phyloP scores from a whole-genome alignment of 1,140 invertebrate genomes.

The Drosophila kepulauana region DNA sequence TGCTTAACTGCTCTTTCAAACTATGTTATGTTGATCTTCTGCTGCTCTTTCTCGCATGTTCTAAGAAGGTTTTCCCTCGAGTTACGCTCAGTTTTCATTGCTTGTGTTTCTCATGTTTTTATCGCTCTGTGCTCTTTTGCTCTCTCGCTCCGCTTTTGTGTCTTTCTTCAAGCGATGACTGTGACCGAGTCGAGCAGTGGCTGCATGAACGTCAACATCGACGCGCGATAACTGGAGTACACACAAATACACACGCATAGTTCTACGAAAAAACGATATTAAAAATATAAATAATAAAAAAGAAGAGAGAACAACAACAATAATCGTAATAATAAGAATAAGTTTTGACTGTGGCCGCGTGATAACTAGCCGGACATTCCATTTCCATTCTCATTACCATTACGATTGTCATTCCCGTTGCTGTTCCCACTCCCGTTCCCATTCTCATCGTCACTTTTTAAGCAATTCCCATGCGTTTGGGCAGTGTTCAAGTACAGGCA shows the following conservation, averaged over 20 bases:
- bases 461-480: slow-evolving; percentile 15
- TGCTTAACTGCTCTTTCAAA: slow-evolving; percentile 13
- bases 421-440: not conserved
- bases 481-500: slow-evolving; percentile 52
- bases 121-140: slow-evolving; percentile 1
- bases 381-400: slow-evolving; percentile 28
- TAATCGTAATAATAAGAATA: slow-evolving; percentile 41
- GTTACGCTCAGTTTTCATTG: slow-evolving; percentile 32
- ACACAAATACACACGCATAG: slow-evolving; percentile 26
- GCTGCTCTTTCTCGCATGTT: slow-evolving; percentile 21
- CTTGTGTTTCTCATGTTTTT: slow-evolving; percentile 10
- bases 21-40: not conserved
- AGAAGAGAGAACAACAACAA: slow-evolving; percentile 18
- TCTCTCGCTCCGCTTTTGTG: slow-evolving; percentile 42
- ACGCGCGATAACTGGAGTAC: slow-evolving; percentile 74
- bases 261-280: slow-evolving; percentile 45
- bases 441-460: not conserved
- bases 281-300: slow-evolving; percentile 33
- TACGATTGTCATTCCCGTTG: slow-evolving; percentile 14
- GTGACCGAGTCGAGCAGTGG: slow-evolving; percentile 56
- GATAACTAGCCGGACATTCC: slow-evolving; percentile 35
- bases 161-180: slow-evolving; percentile 66
- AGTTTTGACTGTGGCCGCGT: slow-evolving; percentile 31
- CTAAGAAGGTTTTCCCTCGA: slow-evolving; percentile 36
- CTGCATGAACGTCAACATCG: slow-evolving; percentile 52